Evolutionary conservation across 2,113 vertebrate species (phyloP).

Genomic region (Sinocyclocheilus rhinocerous): DNA sequence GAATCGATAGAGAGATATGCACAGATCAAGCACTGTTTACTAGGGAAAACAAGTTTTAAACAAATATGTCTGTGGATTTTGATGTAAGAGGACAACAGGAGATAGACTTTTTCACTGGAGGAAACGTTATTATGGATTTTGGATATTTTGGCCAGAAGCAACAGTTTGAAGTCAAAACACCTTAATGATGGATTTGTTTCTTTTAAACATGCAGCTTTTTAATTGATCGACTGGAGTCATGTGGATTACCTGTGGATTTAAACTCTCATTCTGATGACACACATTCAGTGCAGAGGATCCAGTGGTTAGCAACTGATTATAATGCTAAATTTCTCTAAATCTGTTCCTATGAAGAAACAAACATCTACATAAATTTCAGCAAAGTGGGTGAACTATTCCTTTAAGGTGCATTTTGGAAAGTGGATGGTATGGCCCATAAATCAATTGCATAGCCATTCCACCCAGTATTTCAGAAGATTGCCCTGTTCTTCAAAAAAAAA

Average conservation of each 20-base stretch:
- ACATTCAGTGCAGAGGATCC: no score
- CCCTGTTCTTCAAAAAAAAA: background rate
- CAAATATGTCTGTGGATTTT: background rate
- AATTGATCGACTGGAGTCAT: no score
- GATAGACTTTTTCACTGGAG: no score
- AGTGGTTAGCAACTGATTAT: no score
- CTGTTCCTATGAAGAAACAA: background rate
- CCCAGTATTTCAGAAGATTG: background rate
- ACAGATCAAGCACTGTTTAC: background rate
- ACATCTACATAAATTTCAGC: background rate
- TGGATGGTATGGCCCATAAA: background rate
- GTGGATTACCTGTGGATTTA: no score
- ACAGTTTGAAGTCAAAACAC: background rate
- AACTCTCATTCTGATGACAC: no score
- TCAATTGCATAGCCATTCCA: background rate
- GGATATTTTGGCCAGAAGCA: background rate
- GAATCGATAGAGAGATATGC: background rate
- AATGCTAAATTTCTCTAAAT: no score
- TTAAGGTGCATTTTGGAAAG: background rate
- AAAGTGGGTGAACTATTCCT: background rate
- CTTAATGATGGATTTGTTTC: no score
- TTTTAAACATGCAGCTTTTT: background rate
- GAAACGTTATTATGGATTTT: no score
- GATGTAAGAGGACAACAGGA: no score
- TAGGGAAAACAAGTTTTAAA: background rate